Base-by-base conservation (phyloP, 2,888 invertebrate genomes). In the Drosophila kokeensis region DNA sequence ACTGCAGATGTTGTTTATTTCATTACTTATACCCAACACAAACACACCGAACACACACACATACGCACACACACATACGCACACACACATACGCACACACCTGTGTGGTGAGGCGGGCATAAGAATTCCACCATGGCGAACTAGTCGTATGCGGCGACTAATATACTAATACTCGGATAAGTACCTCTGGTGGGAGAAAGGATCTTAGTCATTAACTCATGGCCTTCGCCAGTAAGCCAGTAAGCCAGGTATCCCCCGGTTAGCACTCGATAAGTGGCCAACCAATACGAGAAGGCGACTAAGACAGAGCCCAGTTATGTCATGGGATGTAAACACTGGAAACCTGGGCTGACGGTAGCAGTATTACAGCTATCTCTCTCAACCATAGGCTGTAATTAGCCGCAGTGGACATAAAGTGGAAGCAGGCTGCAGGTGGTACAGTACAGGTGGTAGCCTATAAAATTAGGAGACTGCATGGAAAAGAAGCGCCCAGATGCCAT, bases 1-100 rank as follows among this genome's bases (percentile, higher is more conserved):
- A 64, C 71, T 79, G 77, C 73, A 77, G 85, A 87, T 82, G 87
- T 71, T 82, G 80, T 80, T 68, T 72, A 80, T 80, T 85, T 87
- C 85, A 84, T 84, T 87, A 84, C 81, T 74, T 15, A 24, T 15
- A 45, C 45, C 8, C 15, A 18, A 45, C 21, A 45, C 21, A 45
- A 13, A 15, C 45, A 45, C 21, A 45, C 21, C 21, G 7, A 21
- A 4, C 13, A 13, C 21, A 45, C 38, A 4, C 4, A 38, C 18
- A 6, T 15, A 36, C 15, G 15, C 36, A 15, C 6, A 36, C 36
- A 7, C 18, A 38, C 38, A 38, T n/a, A n/a, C n/a, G n/a, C 36
- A 15, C 36, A 15, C 5, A 34, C 34, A 21, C 21, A 32, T 21
- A 52, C 83, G 80, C 80, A 29, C 4, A 30, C 6, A 30, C 36